phyloP scores from a whole-genome alignment of 2,797 vertebrate species.

The Hybognathus amarus region DNA sequence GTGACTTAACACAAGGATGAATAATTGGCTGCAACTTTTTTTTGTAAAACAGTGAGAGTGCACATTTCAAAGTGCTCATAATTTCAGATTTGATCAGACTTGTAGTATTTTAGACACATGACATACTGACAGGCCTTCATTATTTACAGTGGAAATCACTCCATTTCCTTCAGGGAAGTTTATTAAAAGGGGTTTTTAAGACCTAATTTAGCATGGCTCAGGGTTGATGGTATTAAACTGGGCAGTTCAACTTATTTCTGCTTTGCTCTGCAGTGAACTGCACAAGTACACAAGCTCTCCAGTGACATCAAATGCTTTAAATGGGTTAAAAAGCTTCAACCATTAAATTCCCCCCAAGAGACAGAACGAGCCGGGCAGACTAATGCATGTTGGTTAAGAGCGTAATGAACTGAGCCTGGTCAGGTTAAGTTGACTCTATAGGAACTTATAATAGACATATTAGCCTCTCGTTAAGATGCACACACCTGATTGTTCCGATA shows the following conservation, averaged over 20 bases:
- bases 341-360: conserved; percentile 78
- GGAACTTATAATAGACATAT: conserved; percentile 3
- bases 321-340: conserved; percentile 78
- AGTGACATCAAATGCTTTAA: conserved; percentile 77
- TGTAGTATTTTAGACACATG: not conserved
- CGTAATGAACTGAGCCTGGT: conserved; percentile 81
- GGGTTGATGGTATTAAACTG: not conserved
- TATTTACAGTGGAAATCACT: not conserved
- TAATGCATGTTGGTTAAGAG: conserved; percentile 74
- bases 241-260: conserved; percentile 13
- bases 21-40: not conserved
- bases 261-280: not conserved
- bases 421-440: conserved; percentile 64
- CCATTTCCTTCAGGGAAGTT: not conserved
- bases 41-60: not conserved
- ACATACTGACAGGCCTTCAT: not conserved
- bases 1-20: not conserved
- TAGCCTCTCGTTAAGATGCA: conserved; percentile 12
- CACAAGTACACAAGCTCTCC: conserved; percentile 67
- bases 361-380: conserved; percentile 69
- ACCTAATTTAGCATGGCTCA: not conserved
- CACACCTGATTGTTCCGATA: conserved; percentile 44
- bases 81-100: not conserved
- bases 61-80: not conserved
- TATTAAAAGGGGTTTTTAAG: not conserved